Percentiles rank a stretch among this genome's conserved stretches.
phyloP scores from a whole-genome alignment of 2,797 vertebrate species.

The Enteromius trimaculatus region DNA sequence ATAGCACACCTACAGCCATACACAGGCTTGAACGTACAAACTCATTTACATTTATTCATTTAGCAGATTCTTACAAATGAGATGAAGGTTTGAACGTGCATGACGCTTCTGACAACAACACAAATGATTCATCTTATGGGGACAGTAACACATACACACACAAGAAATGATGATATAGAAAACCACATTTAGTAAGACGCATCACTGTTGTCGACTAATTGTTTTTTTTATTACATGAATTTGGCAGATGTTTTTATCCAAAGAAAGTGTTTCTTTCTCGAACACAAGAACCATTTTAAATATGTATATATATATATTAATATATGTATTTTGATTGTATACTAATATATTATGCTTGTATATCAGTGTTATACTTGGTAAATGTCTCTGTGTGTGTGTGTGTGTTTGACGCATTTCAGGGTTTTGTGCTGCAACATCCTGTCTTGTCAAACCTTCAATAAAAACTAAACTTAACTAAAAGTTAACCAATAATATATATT shows the following conservation, averaged over 20 bases:
- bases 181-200: background rate
- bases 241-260: background rate
- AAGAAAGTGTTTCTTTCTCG: background rate
- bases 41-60: constrained; percentile 1
- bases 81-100: background rate
- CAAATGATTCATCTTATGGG: background rate
- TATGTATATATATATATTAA: too few species aligned
- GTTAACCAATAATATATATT: too few species aligned
- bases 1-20: background rate
- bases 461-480: too few species aligned
- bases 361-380: too few species aligned
- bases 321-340: too few species aligned
- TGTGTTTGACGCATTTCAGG: too few species aligned
- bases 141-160: background rate
- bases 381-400: too few species aligned
- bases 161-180: background rate
- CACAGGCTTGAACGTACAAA: background rate
- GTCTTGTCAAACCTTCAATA: too few species aligned
- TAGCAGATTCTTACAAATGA: background rate
- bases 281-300: too few species aligned
- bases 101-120: background rate
- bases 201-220: background rate
- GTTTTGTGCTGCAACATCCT: too few species aligned
- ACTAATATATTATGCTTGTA: too few species aligned
- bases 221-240: background rate